Base-by-base conservation (phyloP, 2,888 invertebrate species). In the Chironomus tentans region DNA sequence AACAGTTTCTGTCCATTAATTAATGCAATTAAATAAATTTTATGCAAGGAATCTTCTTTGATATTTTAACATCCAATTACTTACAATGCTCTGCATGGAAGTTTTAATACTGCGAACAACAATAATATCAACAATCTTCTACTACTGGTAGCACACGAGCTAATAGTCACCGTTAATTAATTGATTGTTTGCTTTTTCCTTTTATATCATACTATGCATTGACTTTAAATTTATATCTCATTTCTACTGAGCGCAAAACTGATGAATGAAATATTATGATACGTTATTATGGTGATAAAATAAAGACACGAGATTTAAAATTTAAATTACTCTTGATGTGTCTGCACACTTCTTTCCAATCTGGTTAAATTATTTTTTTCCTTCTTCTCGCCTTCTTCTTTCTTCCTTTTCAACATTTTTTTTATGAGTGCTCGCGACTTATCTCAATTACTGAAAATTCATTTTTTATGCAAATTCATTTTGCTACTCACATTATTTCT, bases 391-490 rank as follows among this genome's bases (percentile, higher is more conserved):
- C 15, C 18, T 56, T 56, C n/a, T n/a, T 50, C 50, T 50, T 50
- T n/a, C n/a, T 2, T 56, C 18, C 56, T n/a, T 18, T 56, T 56
- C 56, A 56, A 3, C 24, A 6, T 13, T 38, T 38, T 38, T 38
- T 38, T 38, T 38, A 38, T 38, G 38, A 38, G 38, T 38, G 10
- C 65, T 47, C 18, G 38, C 38, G 68, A 62, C 62, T 74, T 74
- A 74, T 74, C 74, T 74, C 46, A 47, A 61, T 68, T 62, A 68
- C 46, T 21, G 38, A 61, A 47, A 71, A 74, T 62, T 74, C 24
- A 47, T 74, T 62, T 74, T 74, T 74, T 74, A 74, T 74, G 74
- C 48, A 68, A 74, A 74, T 74, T 74, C 47, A 56, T 47, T 65
- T 68, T 28, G 74, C 74, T 65, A 47, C 68, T 68, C 56, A 56